Conservation (phyloP, 2,797 vertebrate species). For the Oceanodroma leucorhoa region DNA sequence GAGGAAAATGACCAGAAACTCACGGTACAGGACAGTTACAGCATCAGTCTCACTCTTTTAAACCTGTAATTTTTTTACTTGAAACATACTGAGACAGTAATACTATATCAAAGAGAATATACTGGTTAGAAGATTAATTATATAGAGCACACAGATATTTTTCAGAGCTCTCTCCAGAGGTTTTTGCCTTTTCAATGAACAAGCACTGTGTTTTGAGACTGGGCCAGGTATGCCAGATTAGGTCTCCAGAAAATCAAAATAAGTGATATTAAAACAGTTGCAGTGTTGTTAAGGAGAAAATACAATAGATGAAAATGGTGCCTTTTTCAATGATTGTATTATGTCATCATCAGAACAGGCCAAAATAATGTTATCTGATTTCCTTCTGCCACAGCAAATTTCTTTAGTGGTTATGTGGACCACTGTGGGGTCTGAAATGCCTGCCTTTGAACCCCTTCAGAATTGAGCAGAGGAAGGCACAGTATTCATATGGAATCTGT, state of each 20-base stretch:
- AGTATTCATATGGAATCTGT: background rate
- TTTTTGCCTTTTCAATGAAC: background rate
- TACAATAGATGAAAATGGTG: background rate
- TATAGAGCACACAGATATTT: background rate
- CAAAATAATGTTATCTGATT: background rate
- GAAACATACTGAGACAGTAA: background rate
- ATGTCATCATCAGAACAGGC: background rate
- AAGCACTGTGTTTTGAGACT: background rate
- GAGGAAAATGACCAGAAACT: background rate
- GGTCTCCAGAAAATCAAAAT: background rate
- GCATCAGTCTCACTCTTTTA: background rate
- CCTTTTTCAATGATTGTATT: background rate
- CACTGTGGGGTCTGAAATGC: background rate
- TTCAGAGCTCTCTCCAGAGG: background rate
- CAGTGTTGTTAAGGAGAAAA: background rate
- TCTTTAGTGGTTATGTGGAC: background rate
- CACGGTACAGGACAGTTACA: accelerated
- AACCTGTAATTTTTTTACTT: background rate
- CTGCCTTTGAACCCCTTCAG: background rate
- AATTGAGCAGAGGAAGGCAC: background rate
- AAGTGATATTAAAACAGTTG: background rate
- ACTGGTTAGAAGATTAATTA: background rate
- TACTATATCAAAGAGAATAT: background rate
- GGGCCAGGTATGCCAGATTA: background rate
- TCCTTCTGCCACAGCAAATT: background rate